phyloP scores from a whole-genome alignment of 2,888 invertebrate species.

The Ophion ellenae region DNA sequence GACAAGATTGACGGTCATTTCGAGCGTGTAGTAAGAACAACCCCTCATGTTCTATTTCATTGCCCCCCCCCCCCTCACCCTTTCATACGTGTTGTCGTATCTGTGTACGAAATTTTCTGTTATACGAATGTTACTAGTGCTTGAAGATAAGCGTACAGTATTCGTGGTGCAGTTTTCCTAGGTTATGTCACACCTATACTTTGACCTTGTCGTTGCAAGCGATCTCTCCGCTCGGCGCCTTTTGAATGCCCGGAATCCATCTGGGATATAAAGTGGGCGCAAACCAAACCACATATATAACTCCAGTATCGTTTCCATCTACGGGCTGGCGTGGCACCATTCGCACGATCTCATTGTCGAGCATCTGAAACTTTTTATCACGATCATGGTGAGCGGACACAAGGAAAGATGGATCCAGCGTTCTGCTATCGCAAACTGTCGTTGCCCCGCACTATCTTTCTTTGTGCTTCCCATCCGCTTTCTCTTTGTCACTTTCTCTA shows the following conservation, averaged over 20 bases:
- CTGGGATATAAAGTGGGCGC: slow-evolving; percentile 11
- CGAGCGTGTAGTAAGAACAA: slow-evolving; percentile 62
- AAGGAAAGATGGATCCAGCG: slow-evolving; percentile 52
- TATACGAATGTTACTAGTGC: slow-evolving; percentile 1
- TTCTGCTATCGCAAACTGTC: slow-evolving; percentile 60
- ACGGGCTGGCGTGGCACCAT: slow-evolving; percentile 77
- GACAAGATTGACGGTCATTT: slow-evolving; percentile 68
- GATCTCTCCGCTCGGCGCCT: neutral
- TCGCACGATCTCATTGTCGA: slow-evolving; percentile 78
- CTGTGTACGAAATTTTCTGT: neutral
- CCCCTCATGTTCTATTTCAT: slow-evolving; percentile 34
- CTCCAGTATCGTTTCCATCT: slow-evolving; percentile 12
- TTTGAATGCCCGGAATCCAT: slow-evolving; percentile 29
- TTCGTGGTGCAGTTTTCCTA: slow-evolving; percentile 14
- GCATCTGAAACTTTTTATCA: slow-evolving; percentile 77
- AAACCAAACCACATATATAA: slow-evolving; percentile 7
- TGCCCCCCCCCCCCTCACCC: slow-evolving; percentile 20
- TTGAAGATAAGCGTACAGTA: slow-evolving; percentile 15
- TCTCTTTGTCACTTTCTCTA: slow-evolving; percentile 16
- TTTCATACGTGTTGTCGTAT: slow-evolving; percentile 79
- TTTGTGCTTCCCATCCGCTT: slow-evolving; percentile 10
- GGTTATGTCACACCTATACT: slow-evolving; percentile 2
- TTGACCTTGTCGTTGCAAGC: neutral
- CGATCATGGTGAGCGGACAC: slow-evolving; percentile 52
- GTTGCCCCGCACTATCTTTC: slow-evolving; percentile 49